Conservation (phyloP, 2,113 vertebrate species). For the Ochotona curzoniae region DNA sequence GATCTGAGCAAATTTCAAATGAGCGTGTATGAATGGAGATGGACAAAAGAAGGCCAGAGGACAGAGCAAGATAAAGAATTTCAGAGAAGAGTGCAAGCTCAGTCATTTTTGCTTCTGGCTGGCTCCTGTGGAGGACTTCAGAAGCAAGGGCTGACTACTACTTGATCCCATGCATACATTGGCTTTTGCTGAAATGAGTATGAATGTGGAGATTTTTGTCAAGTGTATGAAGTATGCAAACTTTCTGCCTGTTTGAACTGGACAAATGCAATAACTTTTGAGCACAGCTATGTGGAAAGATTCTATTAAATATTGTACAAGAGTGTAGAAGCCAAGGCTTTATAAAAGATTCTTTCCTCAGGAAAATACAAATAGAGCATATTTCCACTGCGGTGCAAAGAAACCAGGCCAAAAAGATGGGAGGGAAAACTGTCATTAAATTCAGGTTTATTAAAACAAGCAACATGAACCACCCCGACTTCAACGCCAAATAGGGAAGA, state of each 20-base stretch:
- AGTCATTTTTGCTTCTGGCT: not conserved
- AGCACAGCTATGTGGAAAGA: not conserved
- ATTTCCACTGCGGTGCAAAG: not conserved
- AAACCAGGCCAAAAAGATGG: not conserved
- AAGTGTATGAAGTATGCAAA: not conserved
- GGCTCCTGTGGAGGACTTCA: not conserved
- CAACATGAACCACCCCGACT: not conserved
- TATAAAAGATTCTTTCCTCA: not conserved
- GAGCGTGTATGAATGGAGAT: not conserved
- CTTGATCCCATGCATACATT: not conserved
- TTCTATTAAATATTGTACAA: not conserved
- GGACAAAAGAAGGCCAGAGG: not conserved
- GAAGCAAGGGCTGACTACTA: accelerated
- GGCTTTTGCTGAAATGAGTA: not conserved
- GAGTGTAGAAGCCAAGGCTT: not conserved
- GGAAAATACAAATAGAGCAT: not conserved
- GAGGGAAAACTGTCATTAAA: not conserved
- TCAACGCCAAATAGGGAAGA: not conserved
- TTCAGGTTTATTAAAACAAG: slow-evolving; percentile 25
- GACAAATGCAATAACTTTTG: not conserved
- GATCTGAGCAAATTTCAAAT: not conserved
- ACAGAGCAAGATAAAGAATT: not conserved
- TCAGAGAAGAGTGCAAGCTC: not conserved
- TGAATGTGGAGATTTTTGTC: not conserved
- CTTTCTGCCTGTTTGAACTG: not conserved